Evolutionary conservation across 2,113 vertebrate species (phyloP).

Genomic region (Ovis aries): ARS-UI_Ramb_v3.0 NC_056071.1:1240501-1241000

Average conservation of each 20-base stretch:
- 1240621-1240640: background rate
- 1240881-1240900: background rate
- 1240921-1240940: background rate
- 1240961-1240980: background rate
- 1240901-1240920: background rate
- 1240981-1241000: background rate
- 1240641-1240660: background rate
- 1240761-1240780: background rate
- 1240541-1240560: background rate
- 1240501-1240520: background rate
- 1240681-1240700: background rate
- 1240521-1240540: background rate
- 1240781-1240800: background rate
- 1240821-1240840: background rate
- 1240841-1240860: background rate
- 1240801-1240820: background rate
- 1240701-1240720: background rate
- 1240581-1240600: background rate
- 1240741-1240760: background rate
- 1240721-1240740: background rate
- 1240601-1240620: background rate
- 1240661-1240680: background rate
- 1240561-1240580: background rate
- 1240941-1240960: background rate
- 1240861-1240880: background rate